phyloP scores from a whole-genome alignment of 2,113 vertebrate genomes.

The Semnornis frantzii region DNA sequence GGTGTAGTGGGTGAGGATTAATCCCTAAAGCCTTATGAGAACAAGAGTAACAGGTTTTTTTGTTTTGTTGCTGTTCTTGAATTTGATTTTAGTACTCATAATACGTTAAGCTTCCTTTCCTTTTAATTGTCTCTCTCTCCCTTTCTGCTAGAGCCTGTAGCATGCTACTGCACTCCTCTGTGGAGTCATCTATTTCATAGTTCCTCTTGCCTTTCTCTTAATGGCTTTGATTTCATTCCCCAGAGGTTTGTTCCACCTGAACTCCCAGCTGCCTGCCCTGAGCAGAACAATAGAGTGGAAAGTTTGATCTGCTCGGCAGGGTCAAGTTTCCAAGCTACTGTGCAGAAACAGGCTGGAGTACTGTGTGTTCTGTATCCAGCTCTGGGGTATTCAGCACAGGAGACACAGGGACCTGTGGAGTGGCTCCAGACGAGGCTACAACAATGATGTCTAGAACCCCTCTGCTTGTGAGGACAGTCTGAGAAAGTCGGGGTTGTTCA shows the following conservation, averaged over 20 bases:
- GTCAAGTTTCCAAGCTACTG: neutral
- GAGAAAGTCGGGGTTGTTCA: too few relatives aligned
- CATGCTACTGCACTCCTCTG: neutral
- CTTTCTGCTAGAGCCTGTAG: neutral
- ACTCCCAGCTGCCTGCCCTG: neutral
- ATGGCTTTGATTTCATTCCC: neutral
- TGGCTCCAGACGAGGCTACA: too few relatives aligned
- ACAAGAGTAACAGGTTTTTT: neutral
- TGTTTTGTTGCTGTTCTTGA: neutral
- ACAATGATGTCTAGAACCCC: too few relatives aligned
- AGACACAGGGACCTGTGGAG: too few relatives aligned
- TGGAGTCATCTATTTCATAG: neutral
- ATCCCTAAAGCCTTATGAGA: neutral
- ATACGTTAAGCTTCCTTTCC: neutral
- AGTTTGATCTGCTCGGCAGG: neutral
- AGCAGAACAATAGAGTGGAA: slow-evolving; percentile 7
- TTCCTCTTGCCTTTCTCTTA: neutral
- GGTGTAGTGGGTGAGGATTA: neutral
- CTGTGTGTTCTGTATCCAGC: too few relatives aligned
- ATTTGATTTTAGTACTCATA: neutral
- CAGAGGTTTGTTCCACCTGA: neutral
- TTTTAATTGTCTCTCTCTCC: neutral
- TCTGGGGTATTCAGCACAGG: too few relatives aligned
- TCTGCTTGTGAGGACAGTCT: too few relatives aligned
- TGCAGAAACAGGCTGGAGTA: neutral